phyloP scores from a whole-genome alignment of 2,888 invertebrate species.

The Prenolepis imparis region DNA sequence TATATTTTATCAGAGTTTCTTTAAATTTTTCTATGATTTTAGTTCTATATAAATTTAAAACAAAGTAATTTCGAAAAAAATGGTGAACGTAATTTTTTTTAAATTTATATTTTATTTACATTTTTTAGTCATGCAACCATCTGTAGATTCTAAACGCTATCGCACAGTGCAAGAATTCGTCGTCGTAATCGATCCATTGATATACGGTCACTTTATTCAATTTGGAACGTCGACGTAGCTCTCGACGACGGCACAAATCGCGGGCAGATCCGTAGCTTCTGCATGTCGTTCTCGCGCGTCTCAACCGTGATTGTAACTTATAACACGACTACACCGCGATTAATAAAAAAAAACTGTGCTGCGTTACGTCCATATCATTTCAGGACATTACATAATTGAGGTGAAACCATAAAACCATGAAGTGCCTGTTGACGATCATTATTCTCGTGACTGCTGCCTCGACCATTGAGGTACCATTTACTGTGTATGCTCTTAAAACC shows the following conservation, averaged over 20 bases:
- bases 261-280: constrained; percentile 29
- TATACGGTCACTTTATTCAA: constrained; percentile 21
- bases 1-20: background rate
- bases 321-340: background rate
- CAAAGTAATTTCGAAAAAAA: background rate
- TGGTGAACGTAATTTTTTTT: background rate
- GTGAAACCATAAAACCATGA: constrained; percentile 69
- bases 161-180: constrained; percentile 7
- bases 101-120: background rate
- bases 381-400: constrained; percentile 15
- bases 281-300: background rate
- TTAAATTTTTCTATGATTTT: background rate
- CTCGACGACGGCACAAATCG: constrained; percentile 16
- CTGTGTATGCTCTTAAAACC: constrained; percentile 21
- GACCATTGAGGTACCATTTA: constrained; percentile 71
- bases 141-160: background rate
- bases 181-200: background rate
- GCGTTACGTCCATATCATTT: background rate
- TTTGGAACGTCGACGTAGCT: constrained; percentile 47
- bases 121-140: background rate
- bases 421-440: constrained; percentile 63
- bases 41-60: background rate
- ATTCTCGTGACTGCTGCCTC: constrained; percentile 61
- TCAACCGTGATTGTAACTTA: background rate
- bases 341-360: constrained; percentile 4